These are phyloP conservation scores for Syrmaticus mikado DNA, from an alignment of 2,113 vertebrate species.

Conservation along the genomic window DNA sequence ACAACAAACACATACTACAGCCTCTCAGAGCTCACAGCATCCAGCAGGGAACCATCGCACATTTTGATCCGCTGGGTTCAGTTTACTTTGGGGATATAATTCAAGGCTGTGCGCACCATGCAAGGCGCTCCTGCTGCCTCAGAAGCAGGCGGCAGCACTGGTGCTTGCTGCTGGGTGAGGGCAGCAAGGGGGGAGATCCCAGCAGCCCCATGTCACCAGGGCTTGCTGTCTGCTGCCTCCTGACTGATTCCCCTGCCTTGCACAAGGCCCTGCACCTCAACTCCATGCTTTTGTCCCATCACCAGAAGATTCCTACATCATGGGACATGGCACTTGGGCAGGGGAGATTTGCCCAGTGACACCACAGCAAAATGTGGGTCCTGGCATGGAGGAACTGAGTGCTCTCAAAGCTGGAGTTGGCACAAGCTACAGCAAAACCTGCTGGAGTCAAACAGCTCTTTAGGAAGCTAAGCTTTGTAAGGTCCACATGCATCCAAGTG, in stretches of 20 bases:
- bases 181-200: neutral
- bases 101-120: neutral
- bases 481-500: neutral
- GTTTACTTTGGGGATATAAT: slow-evolving; percentile 2
- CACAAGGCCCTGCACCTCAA: neutral
- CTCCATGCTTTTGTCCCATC: neutral
- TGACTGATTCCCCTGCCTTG: neutral
- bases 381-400: neutral
- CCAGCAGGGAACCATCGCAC: neutral
- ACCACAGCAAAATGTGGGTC: neutral
- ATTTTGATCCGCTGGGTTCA: neutral
- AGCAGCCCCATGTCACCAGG: fast-evolving
- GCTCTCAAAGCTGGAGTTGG: neutral
- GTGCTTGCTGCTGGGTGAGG: neutral
- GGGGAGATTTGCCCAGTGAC: neutral
- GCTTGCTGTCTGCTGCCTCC: neutral
- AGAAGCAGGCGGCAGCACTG: neutral
- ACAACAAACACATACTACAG: slow-evolving; percentile 46
- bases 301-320: neutral
- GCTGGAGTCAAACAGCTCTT: neutral
- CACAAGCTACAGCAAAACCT: fast-evolving
- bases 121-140: neutral
- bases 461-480: neutral
- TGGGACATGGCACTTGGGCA: neutral
- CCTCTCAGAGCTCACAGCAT: neutral